Evolutionary conservation across 2,797 vertebrate species (phyloP).

Genomic region (Sphaeramia orbicularis): DNA sequence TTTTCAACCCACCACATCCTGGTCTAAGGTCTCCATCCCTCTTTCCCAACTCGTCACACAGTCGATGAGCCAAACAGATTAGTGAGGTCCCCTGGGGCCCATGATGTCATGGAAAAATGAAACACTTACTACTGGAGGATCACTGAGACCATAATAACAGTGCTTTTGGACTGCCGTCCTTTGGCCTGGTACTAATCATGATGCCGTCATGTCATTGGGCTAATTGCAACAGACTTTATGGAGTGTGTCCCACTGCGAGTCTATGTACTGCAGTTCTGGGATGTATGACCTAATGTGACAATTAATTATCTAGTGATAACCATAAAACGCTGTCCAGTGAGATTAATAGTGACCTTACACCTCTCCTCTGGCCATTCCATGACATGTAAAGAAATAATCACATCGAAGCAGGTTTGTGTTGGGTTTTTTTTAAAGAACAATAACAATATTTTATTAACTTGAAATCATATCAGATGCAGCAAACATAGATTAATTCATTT

Average conservation of each 20-base stretch:
- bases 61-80: slow-evolving; percentile 30
- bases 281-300: slow-evolving; percentile 33
- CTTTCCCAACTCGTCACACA: not conserved
- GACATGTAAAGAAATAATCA: slow-evolving; percentile 21
- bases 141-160: not conserved
- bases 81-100: slow-evolving; percentile 17
- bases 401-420: slow-evolving; percentile 17
- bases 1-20: slow-evolving; percentile 26
- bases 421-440: slow-evolving; percentile 81
- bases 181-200: slow-evolving; percentile 54
- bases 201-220: slow-evolving; percentile 40
- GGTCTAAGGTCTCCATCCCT: slow-evolving; percentile 19
- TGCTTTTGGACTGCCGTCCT: slow-evolving; percentile 27
- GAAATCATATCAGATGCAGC: slow-evolving; percentile 84
- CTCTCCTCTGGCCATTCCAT: not conserved
- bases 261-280: slow-evolving; percentile 7
- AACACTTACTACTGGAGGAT: slow-evolving; percentile 42
- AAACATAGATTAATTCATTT: slow-evolving; percentile 72
- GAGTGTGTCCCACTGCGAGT: slow-evolving; percentile 21
- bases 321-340: slow-evolving; percentile 30
- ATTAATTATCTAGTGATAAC: slow-evolving; percentile 49
- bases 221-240: slow-evolving; percentile 59
- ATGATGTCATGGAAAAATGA: slow-evolving; percentile 68
- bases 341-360: slow-evolving; percentile 17
- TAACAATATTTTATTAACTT: slow-evolving; percentile 83